Base-by-base conservation (phyloP, 2,797 vertebrate genomes). In the Leucoraja ocellata region DNA sequence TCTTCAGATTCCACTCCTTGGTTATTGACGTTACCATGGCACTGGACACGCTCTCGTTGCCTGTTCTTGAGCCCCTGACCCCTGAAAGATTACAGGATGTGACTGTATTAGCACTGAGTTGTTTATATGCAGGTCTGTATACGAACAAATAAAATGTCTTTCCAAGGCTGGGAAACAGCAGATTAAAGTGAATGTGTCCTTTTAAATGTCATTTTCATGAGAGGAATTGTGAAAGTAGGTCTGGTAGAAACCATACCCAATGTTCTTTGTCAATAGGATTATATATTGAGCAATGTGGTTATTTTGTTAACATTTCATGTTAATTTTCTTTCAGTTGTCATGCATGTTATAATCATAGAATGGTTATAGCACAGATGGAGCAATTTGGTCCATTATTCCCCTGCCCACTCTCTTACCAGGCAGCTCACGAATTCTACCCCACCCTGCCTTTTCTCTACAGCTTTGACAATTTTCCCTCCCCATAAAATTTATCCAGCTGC, bases 1-100 rank as follows among this genome's bases (percentile, higher is more conserved):
- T 93, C 78, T 93, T 0, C 93, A 99, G 99, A 93, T 99, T 99
- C 95, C 99, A 99, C 94, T 99, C 99, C 0, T 96, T 99, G 95
- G 98, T 99, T 88, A 99, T 99, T 93, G 99, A 99, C 1, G 99
- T 99, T 93, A 99, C 99, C 76, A 99, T 99, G 98, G 99, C 99
- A 28, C 95, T 99, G 96, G 99, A 99, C 94, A 99, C 99, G 0
- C 97, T 99, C 68, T 99, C 98, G 93, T 95, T 99, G 36, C 99
- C 99, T 36, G 98, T 99, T 0, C 95, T 99, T 95, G 99, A 99
- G 95, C 99, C 99, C 46, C 95, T 99, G 94, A 99, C 97, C 6
- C 99, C 99, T 93, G 97, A 97, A 1, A 97, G 99, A 86, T 96
- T 99, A 68, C 97, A 99, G 93, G 99, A 99, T 28, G 98, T 99